Conservation (phyloP, 2,797 vertebrate species). For the Prunella strophiata region DNA sequence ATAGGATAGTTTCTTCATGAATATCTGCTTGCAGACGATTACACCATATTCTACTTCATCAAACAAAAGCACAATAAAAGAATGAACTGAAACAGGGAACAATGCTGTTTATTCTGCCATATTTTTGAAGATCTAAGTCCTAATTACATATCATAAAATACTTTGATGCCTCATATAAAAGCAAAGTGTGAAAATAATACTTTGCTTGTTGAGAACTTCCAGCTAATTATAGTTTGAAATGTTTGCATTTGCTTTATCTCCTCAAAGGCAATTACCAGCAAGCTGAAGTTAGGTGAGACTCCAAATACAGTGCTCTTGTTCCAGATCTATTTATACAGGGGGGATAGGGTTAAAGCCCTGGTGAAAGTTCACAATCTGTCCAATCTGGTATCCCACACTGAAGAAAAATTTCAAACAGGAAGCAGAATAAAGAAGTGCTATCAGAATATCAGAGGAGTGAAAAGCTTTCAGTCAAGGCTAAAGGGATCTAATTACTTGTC, state of each 20-base stretch:
- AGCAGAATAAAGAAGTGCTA: background rate
- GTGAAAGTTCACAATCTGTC: background rate
- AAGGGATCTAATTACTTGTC: background rate
- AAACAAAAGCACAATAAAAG: background rate
- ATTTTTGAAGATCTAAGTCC: background rate
- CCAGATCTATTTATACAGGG: background rate
- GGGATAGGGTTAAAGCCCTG: background rate
- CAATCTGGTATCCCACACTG: background rate
- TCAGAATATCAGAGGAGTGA: background rate
- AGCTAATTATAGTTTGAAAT: background rate
- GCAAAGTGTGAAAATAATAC: constrained; percentile 7
- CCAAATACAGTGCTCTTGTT: background rate
- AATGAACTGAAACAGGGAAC: background rate
- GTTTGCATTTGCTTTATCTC: background rate
- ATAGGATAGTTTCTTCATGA: background rate
- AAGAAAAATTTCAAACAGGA: background rate
- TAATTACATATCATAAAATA: background rate
- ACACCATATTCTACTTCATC: background rate
- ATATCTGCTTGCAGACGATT: background rate
- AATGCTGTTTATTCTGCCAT: background rate
- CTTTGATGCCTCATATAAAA: background rate
- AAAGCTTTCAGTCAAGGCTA: background rate
- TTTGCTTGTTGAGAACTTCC: background rate
- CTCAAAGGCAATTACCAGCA: background rate
- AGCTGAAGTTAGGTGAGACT: background rate